A percentile compares a stretch with the other conserved stretches of the same genome.
Evolutionary conservation across 2,888 invertebrate species (phyloP).

Genomic region (Drosophila longiperda): DNA sequence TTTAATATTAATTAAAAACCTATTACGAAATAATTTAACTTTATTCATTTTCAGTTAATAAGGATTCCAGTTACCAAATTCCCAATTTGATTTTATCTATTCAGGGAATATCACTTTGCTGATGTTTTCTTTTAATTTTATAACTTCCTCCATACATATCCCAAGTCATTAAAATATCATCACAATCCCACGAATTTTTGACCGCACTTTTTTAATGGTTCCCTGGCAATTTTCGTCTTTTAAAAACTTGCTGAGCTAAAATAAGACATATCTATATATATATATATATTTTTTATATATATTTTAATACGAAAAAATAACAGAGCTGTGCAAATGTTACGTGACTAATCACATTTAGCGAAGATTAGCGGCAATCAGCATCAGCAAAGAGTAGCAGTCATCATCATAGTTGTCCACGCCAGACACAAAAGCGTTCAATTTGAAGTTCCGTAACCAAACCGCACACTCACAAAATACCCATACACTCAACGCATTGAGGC

Average conservation of each 20-base stretch:
- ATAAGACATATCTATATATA: not conserved
- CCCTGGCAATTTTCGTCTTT: slow-evolving; percentile 19
- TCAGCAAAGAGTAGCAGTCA: slow-evolving; percentile 63
- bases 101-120: not conserved
- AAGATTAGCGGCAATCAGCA: slow-evolving; percentile 79
- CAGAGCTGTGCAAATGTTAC: slow-evolving; percentile 68
- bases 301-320: slow-evolving; percentile 8
- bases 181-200: slow-evolving; percentile 27
- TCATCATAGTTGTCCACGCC: slow-evolving; percentile 77
- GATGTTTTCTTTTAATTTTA: not conserved
- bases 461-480: slow-evolving; percentile 20
- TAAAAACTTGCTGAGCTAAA: slow-evolving; percentile 14
- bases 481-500: slow-evolving; percentile 23
- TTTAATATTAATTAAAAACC: not conserved
- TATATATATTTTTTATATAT: not conserved
- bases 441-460: slow-evolving; percentile 76
- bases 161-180: slow-evolving; percentile 36
- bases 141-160: slow-evolving; percentile 6
- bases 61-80: too few relatives aligned
- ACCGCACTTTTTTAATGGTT: slow-evolving; percentile 45
- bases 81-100: not conserved
- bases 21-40: not conserved
- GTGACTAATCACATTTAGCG: slow-evolving; percentile 81
- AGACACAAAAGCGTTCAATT: slow-evolving; percentile 72
- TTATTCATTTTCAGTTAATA: not conserved